A percentile compares a stretch with the other conserved stretches of the same genome.
Conservation (phyloP, 2,888 invertebrate species). For the Aelia acuminata region DNA sequence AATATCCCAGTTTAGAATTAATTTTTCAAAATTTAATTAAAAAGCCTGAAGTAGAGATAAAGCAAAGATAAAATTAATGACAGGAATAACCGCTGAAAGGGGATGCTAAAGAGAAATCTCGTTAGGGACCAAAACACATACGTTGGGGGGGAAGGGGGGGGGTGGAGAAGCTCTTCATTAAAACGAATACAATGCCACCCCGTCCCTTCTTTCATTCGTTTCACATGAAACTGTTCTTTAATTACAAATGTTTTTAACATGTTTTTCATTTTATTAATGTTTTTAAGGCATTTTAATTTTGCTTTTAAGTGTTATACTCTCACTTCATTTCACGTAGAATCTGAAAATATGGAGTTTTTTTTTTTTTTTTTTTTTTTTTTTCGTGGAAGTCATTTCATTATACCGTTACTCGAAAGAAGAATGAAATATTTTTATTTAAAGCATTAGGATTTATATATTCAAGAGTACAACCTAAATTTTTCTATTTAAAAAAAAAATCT, state of each 20-base stretch:
- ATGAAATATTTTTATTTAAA: not conserved
- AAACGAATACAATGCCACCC: constrained; percentile 19
- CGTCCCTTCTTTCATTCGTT: constrained; percentile 12
- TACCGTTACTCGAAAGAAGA: not conserved
- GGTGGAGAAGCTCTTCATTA: constrained; percentile 44
- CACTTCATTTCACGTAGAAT: not conserved
- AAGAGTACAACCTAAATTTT: no score
- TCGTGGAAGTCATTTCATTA: not conserved
- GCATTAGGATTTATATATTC: not conserved
- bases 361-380: not conserved
- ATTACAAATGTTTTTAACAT: constrained; percentile 38
- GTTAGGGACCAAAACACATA: constrained; percentile 30
- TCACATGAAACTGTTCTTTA: constrained; percentile 45
- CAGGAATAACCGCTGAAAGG: constrained; percentile 1
- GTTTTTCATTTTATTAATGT: constrained; percentile 50
- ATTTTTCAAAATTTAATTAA: constrained; percentile 13
- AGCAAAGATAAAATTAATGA: constrained; percentile 24
- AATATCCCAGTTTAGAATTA: not conserved
- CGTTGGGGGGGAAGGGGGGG: not conserved
- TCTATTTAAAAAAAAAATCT: no score
- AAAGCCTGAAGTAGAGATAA: not conserved
- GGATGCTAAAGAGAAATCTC: constrained; percentile 22
- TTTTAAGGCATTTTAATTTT: not conserved
- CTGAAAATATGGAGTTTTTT: not conserved
- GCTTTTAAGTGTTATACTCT: not conserved